Base-by-base conservation (phyloP, 64 coral and sea anemone species). In the Anthopleura sola region DNA sequence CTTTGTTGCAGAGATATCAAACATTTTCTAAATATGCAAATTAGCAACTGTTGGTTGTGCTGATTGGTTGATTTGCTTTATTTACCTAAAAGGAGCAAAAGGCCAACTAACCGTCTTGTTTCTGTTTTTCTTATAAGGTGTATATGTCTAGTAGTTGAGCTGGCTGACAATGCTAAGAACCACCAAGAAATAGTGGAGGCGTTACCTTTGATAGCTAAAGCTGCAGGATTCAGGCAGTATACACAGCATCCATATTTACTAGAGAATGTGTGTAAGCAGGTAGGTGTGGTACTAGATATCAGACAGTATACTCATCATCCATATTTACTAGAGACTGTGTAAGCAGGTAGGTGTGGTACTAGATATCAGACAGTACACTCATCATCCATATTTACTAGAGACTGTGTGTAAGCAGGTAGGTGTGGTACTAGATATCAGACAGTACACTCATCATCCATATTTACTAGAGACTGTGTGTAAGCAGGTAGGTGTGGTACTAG, bases 251-350 rank as follows among this genome's bases (percentile, higher is more conserved):
- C 90, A 2, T 92, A 99, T 78, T 81, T 99, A 24, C 81, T 94
- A 48, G 97, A 99, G 83, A 94, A 92, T 28, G 74, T 99, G 0
- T 99, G 97, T 60, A 90, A 89, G 75, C 92, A 99, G 93, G 97
- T 98, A 78, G 36, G 66, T 32, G 31, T 71, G 5, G 2, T 71
- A 12, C 29, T 55, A 71, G 66, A 86, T 24, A 12, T 91, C 64
- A 86, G 86, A 62, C 90, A 94, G 78, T 99, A 98, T 26, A 89
- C 96, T 20, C 92, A 94, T 44, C 93, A 98, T 81, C 78, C 92
- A 1, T 91, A 98, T 78, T 80, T 98, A 23, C 80, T 94, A 44
- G 95, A 98, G 82, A 94, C 95, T n/a, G 56, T 98, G 95, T 58
- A 90, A 88, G 75, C 92, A 98, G 92, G 95, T 94, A 76, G 31